A percentile compares a stretch with the other conserved stretches of the same genome.
Conservation (phyloP, 2,888 invertebrate genomes). For the Tachystola acroxantha region DNA sequence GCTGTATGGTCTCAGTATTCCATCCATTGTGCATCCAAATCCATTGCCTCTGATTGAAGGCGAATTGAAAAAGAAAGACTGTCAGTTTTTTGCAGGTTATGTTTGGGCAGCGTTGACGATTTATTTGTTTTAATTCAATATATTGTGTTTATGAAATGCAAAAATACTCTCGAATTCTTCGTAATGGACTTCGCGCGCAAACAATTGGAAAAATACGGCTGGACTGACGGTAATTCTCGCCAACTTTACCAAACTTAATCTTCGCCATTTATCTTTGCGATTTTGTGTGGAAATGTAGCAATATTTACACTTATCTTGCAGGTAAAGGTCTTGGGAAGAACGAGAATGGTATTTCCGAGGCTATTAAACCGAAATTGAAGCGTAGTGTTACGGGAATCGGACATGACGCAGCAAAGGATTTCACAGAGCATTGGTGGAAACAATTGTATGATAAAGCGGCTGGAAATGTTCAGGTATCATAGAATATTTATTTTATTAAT, state of each 20-base stretch:
- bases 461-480: constrained; percentile 81
- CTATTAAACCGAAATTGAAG: constrained; percentile 89
- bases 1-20: too few relatives aligned
- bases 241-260: background rate
- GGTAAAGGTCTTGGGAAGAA: constrained; percentile 91
- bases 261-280: background rate
- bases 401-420: constrained; percentile 84
- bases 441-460: constrained; percentile 86
- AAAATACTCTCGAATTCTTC: background rate
- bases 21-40: too few relatives aligned
- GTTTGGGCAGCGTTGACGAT: too few relatives aligned
- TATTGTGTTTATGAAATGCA: background rate
- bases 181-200: constrained; percentile 84
- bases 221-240: constrained; percentile 71
- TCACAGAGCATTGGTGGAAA: constrained; percentile 92
- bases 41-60: too few relatives aligned
- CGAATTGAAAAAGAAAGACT: too few relatives aligned
- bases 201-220: constrained; percentile 86
- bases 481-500: too few relatives aligned
- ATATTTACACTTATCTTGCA: constrained; percentile 33
- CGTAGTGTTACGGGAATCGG: constrained; percentile 89
- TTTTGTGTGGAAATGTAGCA: background rate
- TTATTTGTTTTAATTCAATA: too few relatives aligned
- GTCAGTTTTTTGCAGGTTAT: too few relatives aligned
- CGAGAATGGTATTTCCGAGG: constrained; percentile 86